These are phyloP conservation scores for Orius insidiosus DNA, from an alignment of 1,140 invertebrate genomes.

Conservation along the genomic window DNA sequence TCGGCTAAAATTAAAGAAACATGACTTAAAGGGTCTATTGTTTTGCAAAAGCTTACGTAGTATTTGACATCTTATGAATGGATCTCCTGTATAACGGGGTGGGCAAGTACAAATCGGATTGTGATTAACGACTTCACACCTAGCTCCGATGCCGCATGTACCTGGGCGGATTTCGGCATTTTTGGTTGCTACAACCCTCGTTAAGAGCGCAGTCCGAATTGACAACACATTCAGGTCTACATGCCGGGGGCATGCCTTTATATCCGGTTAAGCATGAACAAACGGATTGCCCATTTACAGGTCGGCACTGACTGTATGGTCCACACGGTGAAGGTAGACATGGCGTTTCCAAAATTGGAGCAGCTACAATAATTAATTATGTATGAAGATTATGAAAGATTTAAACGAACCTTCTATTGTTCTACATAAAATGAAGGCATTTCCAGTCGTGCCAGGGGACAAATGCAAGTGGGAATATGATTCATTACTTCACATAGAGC, in stretches of 20 bases:
- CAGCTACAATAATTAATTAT: constrained; percentile 5
- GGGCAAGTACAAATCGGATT: constrained; percentile 46
- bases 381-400: not conserved
- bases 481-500: constrained; percentile 45
- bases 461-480: constrained; percentile 32
- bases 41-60: constrained; percentile 27
- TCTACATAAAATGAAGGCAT: constrained; percentile 27
- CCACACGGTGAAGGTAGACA: constrained; percentile 31
- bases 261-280: constrained; percentile 34
- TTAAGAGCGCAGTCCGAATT: constrained; percentile 33
- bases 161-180: constrained; percentile 35
- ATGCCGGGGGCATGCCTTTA: constrained; percentile 29
- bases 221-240: constrained; percentile 33
- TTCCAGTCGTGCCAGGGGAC: constrained; percentile 29
- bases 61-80: constrained; percentile 49
- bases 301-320: constrained; percentile 45
- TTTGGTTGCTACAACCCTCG: constrained; percentile 34
- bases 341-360: constrained; percentile 20
- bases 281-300: constrained; percentile 33
- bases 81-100: constrained; percentile 47
- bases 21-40: too few relatives aligned
- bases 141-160: constrained; percentile 37
- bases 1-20: constrained; percentile 24
- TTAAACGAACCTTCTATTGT: constrained; percentile 27
- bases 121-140: constrained; percentile 47